Percentiles rank a stretch among this genome's conserved stretches.
Conservation (phyloP, 2,888 invertebrate genomes). For the Corythucha ciliata region DNA sequence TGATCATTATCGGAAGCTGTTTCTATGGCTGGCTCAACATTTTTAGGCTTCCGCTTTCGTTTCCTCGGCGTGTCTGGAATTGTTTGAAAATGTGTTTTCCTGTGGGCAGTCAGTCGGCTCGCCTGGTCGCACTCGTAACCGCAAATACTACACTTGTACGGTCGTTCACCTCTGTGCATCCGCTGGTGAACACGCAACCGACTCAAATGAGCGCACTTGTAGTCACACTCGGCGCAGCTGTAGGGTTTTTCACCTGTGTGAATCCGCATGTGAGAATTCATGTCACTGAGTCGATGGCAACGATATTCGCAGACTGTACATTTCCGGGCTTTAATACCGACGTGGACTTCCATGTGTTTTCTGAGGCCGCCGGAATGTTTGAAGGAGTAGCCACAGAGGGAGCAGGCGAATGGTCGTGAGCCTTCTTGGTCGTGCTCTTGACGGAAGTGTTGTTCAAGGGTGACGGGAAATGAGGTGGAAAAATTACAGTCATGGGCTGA, state of each 20-base stretch:
- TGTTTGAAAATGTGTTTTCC: conserved; percentile 18
- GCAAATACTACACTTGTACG: conserved; percentile 7
- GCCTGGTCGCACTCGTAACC: conserved; percentile 13
- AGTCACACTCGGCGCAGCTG: conserved; percentile 7
- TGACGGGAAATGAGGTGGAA: conserved; percentile 8
- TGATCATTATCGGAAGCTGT: too few species aligned
- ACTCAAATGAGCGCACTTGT: conserved; percentile 15
- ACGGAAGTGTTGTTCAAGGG: conserved; percentile 11
- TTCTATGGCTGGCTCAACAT: too few species aligned
- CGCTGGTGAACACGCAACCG: conserved; percentile 13
- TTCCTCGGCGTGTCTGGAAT: too few species aligned
- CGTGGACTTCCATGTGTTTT: conserved; percentile 13
- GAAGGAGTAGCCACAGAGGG: conserved; percentile 13
- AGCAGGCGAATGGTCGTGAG: conserved; percentile 9
- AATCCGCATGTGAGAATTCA: conserved; percentile 15
- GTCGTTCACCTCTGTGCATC: background rate
- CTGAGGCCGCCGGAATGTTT: conserved; percentile 6
- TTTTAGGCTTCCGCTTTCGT: too few species aligned
- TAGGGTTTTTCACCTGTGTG: conserved; percentile 19
- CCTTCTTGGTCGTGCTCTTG: conserved; percentile 10
- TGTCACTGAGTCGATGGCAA: conserved; percentile 14
- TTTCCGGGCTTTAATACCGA: conserved; percentile 2
- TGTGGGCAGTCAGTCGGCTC: conserved; percentile 5
- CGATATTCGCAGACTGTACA: conserved; percentile 15
- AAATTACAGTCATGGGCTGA: conserved; percentile 12